Percentiles rank a stretch among this genome's conserved stretches.
Conservation (phyloP, 2,113 vertebrate species). For the Sinocyclocheilus maitianheensis region DNA sequence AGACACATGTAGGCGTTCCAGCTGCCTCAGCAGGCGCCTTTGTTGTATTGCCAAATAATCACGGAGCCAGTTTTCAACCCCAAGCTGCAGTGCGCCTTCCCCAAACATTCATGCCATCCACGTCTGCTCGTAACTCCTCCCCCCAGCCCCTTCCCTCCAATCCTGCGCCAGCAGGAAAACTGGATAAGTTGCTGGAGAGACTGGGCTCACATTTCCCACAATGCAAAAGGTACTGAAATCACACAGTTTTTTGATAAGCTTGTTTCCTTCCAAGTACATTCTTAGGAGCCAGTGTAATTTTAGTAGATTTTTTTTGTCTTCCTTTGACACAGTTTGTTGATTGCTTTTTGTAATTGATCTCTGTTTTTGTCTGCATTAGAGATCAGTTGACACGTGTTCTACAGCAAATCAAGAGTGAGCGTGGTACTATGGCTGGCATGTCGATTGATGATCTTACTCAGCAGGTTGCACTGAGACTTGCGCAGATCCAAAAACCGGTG, state of each 20-base stretch:
- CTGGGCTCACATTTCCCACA: conserved; percentile 82
- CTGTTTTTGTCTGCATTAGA: conserved; percentile 60
- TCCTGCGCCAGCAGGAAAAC: conserved; percentile 71
- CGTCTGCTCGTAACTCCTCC: conserved; percentile 38
- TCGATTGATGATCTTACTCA: conserved; percentile 87
- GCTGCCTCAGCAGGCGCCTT: background rate
- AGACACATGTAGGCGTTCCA: background rate
- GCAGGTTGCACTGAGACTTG: conserved; percentile 79
- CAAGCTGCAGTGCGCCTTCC: conserved; percentile 1
- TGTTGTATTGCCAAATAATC: conserved; percentile 7
- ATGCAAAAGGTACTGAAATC: conserved; percentile 79
- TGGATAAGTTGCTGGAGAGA: conserved; percentile 89
- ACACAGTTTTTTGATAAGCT: background rate
- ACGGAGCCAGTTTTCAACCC: background rate
- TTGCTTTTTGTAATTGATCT: background rate
- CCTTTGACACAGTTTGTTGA: background rate
- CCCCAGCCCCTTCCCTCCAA: conserved; percentile 63
- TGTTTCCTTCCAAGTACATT: background rate
- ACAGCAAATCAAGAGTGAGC: conserved; percentile 89
- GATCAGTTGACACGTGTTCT: conserved; percentile 83
- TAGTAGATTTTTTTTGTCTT: background rate
- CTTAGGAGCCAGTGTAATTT: background rate
- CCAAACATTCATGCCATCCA: background rate
- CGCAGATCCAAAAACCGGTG: conserved; percentile 70
- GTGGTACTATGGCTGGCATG: conserved; percentile 87